Evolutionary conservation across 1,140 invertebrate species (phyloP).

Genomic region (Tetragonula clypearis): DNA sequence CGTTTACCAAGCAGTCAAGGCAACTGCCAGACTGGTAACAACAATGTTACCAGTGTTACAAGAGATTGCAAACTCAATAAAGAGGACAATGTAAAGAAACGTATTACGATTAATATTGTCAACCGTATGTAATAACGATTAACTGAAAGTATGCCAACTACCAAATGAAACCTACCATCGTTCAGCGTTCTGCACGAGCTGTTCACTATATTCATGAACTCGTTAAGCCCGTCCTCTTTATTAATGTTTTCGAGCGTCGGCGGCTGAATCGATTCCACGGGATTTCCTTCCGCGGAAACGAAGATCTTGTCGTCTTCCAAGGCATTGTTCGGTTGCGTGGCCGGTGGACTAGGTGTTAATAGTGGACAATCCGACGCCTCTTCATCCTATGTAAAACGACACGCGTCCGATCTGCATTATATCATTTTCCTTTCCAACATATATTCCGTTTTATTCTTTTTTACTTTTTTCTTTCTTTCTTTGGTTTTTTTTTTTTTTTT

Average conservation of each 20-base stretch:
- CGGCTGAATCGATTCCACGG: constrained; percentile 69
- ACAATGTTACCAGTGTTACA: background rate
- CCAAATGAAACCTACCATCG: constrained; percentile 70
- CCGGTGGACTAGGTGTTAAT: constrained; percentile 78
- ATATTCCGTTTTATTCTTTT: background rate
- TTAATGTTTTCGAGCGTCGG: constrained; percentile 75
- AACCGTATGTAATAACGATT: background rate
- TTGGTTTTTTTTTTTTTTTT: background rate
- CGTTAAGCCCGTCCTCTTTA: constrained; percentile 76
- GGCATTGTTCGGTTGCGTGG: constrained; percentile 49
- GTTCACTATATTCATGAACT: constrained; percentile 78
- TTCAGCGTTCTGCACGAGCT: constrained; percentile 77
- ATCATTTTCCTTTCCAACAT: background rate
- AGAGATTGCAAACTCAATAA: background rate
- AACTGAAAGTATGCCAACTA: no score
- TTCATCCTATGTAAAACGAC: constrained; percentile 73
- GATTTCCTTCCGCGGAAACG: constrained; percentile 69
- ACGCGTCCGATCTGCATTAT: background rate
- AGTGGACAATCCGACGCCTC: constrained; percentile 81
- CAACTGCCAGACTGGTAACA: no score
- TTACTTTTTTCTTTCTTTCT: background rate
- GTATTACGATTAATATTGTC: background rate
- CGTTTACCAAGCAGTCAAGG: no score
- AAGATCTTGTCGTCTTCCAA: constrained; percentile 65
- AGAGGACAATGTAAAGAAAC: background rate